Evolutionary conservation across 2,797 vertebrate species (phyloP).

Genomic region (Brachyalestes nurse): DNA sequence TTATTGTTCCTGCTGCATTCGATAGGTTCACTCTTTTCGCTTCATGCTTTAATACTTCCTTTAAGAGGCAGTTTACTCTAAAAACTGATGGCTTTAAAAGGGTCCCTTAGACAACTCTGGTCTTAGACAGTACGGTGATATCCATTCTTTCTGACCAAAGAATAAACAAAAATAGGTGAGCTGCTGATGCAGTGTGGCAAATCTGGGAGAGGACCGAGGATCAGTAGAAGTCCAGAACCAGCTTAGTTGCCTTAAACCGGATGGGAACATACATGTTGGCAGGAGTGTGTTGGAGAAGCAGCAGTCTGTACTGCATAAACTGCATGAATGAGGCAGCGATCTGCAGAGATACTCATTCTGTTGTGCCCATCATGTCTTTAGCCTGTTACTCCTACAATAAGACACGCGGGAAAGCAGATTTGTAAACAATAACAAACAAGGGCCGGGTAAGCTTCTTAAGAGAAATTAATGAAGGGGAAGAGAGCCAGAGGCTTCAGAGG

Average conservation of each 20-base stretch:
- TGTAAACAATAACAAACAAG: conserved; percentile 88
- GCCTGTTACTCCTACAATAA: conserved; percentile 43
- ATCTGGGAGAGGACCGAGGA: no score
- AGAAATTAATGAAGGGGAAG: conserved; percentile 79
- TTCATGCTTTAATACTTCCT: not conserved
- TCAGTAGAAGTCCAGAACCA: no score
- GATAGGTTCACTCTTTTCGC: not conserved
- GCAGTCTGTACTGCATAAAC: not conserved
- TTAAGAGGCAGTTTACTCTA: not conserved
- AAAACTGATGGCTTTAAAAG: no score
- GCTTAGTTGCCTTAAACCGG: no score
- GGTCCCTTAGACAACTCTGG: no score
- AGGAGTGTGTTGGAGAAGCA: not conserved
- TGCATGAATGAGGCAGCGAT: not conserved
- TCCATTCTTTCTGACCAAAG: no score
- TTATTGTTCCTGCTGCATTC: not conserved
- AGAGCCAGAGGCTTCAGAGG: conserved; percentile 58
- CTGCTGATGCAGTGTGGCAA: no score
- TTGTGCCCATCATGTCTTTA: conserved; percentile 26
- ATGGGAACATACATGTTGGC: not conserved
- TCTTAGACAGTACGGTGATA: no score
- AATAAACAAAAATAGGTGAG: no score
- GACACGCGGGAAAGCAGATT: conserved; percentile 82
- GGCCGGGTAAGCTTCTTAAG: conserved; percentile 86
- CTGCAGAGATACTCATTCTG: conserved; percentile 5